Evolutionary conservation across 2,113 vertebrate species (phyloP).

Genomic region (Heterochromis multidens): DNA sequence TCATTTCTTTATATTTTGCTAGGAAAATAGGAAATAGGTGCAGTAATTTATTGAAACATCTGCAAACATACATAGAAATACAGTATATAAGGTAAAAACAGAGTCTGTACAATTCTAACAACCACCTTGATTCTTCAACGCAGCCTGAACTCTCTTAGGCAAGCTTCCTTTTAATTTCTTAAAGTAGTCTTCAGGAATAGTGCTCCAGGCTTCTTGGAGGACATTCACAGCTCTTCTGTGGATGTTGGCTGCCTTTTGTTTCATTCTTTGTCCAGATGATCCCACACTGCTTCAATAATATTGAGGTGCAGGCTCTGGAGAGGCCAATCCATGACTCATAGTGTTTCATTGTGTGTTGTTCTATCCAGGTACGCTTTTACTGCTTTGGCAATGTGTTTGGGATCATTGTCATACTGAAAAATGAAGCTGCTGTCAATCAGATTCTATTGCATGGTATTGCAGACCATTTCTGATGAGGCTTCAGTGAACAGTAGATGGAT

Average conservation of each 20-base stretch:
- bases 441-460: not conserved
- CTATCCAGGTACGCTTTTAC: not conserved
- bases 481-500: not conserved
- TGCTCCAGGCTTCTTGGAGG: not conserved
- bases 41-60: not conserved
- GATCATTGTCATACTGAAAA: not conserved
- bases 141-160: not conserved
- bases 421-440: too few species aligned
- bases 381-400: not conserved
- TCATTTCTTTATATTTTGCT: too few species aligned
- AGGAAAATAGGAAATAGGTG: not conserved
- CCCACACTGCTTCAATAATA: fast-evolving
- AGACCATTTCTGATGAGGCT: not conserved
- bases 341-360: not conserved
- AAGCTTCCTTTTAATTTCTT: not conserved
- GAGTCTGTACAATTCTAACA: not conserved
- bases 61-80: not conserved
- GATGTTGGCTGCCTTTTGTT: not conserved
- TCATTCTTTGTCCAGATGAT: too few species aligned
- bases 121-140: not conserved
- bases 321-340: too few species aligned
- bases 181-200: not conserved
- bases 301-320: not conserved
- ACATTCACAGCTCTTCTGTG: not conserved
- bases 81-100: not conserved